phyloP scores from a whole-genome alignment of 2,888 invertebrate species.

The Ctenicera cuprea region DNA sequence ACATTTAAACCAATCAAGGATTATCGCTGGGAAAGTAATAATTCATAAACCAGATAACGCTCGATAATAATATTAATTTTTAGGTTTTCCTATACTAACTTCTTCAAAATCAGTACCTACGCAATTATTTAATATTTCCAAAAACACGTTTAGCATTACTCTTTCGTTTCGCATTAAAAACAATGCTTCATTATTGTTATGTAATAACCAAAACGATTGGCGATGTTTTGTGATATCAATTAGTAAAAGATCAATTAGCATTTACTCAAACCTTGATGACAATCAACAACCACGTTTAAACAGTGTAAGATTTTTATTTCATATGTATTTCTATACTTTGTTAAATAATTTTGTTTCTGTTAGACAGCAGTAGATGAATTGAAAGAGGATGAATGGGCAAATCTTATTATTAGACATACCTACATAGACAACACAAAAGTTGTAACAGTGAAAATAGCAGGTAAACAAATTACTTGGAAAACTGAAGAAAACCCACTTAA shows the following conservation, averaged over 20 bases:
- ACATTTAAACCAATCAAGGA: slow-evolving; percentile 5
- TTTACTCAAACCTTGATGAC: too few species aligned
- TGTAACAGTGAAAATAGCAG: neutral
- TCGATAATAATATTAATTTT: neutral
- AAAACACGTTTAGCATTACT: too few species aligned
- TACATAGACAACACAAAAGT: neutral
- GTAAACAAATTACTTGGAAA: neutral
- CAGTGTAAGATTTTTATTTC: neutral
- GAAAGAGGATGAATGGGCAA: neutral
- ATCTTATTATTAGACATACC: neutral
- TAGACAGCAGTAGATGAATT: neutral
- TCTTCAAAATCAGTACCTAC: too few species aligned
- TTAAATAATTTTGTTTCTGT: neutral
- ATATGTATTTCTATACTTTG: neutral
- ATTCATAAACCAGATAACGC: too few species aligned
- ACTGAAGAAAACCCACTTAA: neutral
- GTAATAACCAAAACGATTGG: too few species aligned
- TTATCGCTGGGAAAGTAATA: slow-evolving; percentile 22
- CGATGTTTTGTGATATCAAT: too few species aligned
- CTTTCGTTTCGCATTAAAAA: too few species aligned
- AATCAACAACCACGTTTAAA: neutral
- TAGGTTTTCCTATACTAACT: neutral
- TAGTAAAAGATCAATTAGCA: too few species aligned
- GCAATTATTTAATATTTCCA: too few species aligned
- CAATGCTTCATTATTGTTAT: too few species aligned